Conservation (phyloP, 2,113 vertebrate species). For the Serilophus lunatus region DNA sequence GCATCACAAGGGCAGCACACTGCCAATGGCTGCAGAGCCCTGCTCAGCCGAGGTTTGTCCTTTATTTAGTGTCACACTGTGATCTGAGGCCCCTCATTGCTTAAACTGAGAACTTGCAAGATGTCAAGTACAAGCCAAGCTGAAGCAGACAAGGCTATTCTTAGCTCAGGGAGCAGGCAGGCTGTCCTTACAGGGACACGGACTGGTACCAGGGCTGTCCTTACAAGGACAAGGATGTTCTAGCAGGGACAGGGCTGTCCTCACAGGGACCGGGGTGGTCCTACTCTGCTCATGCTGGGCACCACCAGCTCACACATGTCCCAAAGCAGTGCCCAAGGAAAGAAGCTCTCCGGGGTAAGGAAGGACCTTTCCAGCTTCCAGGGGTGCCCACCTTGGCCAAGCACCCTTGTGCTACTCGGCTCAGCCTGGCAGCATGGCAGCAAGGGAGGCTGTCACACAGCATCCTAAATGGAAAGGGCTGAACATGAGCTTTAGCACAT, state of each 20-base stretch:
- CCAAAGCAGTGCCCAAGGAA: not conserved
- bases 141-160: not conserved
- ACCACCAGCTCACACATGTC: not conserved
- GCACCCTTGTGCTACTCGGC: rapidly evolving
- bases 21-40: not conserved
- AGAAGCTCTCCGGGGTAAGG: not conserved
- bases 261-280: not conserved
- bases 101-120: not conserved
- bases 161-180: not conserved
- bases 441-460: not conserved
- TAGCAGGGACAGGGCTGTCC: not conserved
- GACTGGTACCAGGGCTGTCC: not conserved
- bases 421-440: not conserved
- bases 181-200: not conserved
- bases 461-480: not conserved
- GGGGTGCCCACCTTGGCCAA: not conserved
- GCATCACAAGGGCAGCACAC: too few relatives aligned
- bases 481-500: rapidly evolving
- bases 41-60: not conserved
- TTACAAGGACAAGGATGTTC: not conserved
- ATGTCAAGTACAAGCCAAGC: not conserved
- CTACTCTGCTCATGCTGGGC: not conserved
- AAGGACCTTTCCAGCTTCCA: not conserved
- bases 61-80: not conserved
- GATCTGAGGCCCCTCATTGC: not conserved